Conservation (phyloP, 2,113 vertebrate species). For the Alectura lathami region DNA sequence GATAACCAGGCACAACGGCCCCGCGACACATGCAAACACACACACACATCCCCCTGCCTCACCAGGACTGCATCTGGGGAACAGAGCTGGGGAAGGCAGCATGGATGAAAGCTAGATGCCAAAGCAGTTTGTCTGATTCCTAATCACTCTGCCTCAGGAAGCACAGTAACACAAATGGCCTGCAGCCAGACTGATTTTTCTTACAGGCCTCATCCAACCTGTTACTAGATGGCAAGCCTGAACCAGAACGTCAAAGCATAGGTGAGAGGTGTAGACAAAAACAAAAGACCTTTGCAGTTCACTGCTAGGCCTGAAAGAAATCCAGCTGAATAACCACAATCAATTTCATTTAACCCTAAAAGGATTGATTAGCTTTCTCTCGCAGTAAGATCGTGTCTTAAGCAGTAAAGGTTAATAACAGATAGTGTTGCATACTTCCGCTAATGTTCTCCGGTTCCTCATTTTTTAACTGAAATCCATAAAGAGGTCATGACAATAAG, state of each 20-base stretch:
- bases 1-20: neutral
- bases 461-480: conserved; percentile 49
- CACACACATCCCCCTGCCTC: too few relatives aligned
- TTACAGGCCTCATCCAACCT: neutral
- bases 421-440: neutral
- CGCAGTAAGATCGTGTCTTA: neutral
- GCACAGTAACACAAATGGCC: neutral
- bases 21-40: neutral
- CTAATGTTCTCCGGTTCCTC: neutral
- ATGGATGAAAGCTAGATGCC: neutral
- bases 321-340: neutral
- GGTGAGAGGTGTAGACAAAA: neutral
- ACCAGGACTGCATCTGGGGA: neutral
- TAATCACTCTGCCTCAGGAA: neutral
- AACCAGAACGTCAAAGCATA: neutral
- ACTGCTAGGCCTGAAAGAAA: neutral
- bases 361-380: neutral
- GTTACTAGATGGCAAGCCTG: neutral
- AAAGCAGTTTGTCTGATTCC: neutral
- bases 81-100: neutral
- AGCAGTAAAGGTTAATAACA: neutral
- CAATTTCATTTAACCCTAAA: conserved; percentile 43
- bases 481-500: conserved; percentile 25
- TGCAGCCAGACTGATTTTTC: neutral
- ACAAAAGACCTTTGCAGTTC: neutral